phyloP scores from a whole-genome alignment of 2,113 vertebrate genomes.

The Passer domesticus region DNA sequence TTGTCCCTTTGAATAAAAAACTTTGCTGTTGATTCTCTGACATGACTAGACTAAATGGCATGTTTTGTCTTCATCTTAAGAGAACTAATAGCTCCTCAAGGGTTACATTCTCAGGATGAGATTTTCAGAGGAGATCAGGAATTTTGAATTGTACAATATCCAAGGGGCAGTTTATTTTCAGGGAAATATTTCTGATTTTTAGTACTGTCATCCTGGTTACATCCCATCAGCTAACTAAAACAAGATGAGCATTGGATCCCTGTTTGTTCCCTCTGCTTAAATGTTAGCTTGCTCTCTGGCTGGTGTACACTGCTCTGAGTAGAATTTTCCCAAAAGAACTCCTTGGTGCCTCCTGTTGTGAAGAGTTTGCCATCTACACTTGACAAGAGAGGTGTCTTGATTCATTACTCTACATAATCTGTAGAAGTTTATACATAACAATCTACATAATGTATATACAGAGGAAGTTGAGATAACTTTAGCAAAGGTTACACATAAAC shows the following conservation, averaged over 20 bases:
- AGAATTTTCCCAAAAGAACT: neutral
- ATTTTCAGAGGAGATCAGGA: neutral
- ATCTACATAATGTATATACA: neutral
- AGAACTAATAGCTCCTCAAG: neutral
- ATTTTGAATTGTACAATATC: neutral
- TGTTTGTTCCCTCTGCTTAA: neutral
- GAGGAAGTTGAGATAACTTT: neutral
- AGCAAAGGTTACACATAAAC: neutral
- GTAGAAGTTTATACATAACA: neutral
- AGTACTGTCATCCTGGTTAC: neutral
- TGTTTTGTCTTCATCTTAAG: neutral
- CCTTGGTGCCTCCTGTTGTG: neutral
- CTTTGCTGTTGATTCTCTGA: neutral
- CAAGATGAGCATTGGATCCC: neutral
- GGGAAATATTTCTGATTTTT: neutral
- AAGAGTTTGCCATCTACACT: neutral
- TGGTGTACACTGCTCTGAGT: neutral
- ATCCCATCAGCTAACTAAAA: neutral
- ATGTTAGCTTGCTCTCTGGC: neutral
- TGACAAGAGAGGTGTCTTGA: neutral
- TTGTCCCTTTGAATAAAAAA: neutral
- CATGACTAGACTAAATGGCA: neutral
- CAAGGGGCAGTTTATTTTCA: neutral
- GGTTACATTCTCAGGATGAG: neutral
- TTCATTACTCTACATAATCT: neutral